Base-by-base conservation (phyloP, 2,113 vertebrate genomes). In the Sterrhoptilus dennistouni region DNA sequence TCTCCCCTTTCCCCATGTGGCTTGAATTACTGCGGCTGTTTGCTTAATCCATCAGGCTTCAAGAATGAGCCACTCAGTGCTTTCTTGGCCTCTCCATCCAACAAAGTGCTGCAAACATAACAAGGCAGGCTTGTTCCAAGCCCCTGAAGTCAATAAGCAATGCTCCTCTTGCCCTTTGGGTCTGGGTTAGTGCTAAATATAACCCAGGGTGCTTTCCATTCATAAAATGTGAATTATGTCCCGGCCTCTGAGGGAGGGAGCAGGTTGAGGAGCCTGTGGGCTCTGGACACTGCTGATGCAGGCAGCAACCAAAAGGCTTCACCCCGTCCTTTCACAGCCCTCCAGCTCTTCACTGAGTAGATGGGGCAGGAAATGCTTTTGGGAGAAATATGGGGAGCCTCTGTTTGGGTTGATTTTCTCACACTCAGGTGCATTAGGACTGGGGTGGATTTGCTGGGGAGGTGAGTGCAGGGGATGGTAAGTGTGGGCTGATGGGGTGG, bases 21-120 rank as follows among this genome's bases (percentile, higher is more conserved):
- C 79, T 95, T 95, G 89, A 93, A 89, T 97, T 92, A 89, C 83
- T 75, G 95, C 1, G 8, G 84, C 70, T 35, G 44, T 95, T 97
- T 94, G 90, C 87, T 93, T 83, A 85, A 95, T 85, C 83, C 93
- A 78, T 81, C 89, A 81, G 82, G 8, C 70, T 95, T 64, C 60
- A 35, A 54, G 82, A 90, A 90, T 25, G 76, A 94, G 71, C 72
- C 31, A 3, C 83, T 93, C 12, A 17, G 27, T 31, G 87, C 85
- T 81, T 87, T 71, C 72, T 68, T 65, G 76, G 93, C 80, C 72
- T 89, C 83, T 83, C 91, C 70, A 57, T 63, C 91, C 76, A 72
- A 92, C 81, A 42, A 86, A 94, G 61, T 1, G 9, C 74, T 7
- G 14, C 87, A 91, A 95, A 93, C 68, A 83, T 83, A 96, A 97